phyloP scores from a whole-genome alignment of 2,888 invertebrate genomes.

The Drosophila kuntzei region DNA sequence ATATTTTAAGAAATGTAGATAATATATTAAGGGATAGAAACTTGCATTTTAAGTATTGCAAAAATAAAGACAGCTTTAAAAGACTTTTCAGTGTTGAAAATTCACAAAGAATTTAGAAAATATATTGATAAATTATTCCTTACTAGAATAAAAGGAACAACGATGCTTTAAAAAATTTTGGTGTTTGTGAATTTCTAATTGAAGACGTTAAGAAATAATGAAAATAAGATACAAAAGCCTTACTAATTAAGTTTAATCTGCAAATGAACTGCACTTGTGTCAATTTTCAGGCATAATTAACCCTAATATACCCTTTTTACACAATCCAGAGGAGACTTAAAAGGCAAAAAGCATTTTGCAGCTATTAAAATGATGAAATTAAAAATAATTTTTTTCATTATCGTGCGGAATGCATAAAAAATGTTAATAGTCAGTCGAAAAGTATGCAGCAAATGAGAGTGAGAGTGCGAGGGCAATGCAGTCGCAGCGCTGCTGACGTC shows the following conservation, averaged over 20 bases:
- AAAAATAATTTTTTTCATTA: conserved; percentile 34
- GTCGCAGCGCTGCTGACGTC: conserved; percentile 18
- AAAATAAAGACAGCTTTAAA: no score
- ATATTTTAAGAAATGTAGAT: not conserved
- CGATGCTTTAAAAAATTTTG: not conserved
- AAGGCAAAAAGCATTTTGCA: conserved; percentile 44
- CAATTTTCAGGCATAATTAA: not conserved
- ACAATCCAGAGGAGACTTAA: conserved; percentile 56
- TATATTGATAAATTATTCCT: not conserved
- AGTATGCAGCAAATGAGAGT: conserved; percentile 51
- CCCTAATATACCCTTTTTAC: not conserved
- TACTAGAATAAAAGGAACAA: not conserved
- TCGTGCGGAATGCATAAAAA: conserved; percentile 38
- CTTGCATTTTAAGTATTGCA: no score
- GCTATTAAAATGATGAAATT: conserved; percentile 57
- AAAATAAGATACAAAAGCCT: not conserved
- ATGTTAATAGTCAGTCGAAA: conserved; percentile 42
- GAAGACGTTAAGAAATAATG: not conserved
- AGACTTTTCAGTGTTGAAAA: no score
- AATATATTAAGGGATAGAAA: no score
- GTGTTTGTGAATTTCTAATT: not conserved
- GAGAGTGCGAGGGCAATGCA: conserved; percentile 26
- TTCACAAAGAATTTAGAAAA: not conserved
- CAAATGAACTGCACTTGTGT: not conserved
- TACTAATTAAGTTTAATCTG: not conserved